Conservation (phyloP, 2,888 invertebrate species). For the Itoplectis maculator region DNA sequence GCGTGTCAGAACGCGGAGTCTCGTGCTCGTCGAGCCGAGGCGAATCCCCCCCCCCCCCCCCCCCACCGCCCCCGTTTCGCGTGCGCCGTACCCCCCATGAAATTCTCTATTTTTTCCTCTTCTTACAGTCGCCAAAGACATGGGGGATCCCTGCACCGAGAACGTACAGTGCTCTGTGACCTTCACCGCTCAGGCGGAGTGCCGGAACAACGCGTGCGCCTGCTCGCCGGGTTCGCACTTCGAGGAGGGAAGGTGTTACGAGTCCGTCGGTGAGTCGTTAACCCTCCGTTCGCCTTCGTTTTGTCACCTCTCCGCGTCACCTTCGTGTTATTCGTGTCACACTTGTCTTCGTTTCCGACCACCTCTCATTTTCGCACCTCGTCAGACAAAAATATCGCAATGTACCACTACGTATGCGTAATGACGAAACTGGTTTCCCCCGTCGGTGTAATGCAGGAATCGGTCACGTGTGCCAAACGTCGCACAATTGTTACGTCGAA, state of each 20-base stretch:
- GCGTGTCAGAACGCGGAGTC: conserved; percentile 61
- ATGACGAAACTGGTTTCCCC: neutral
- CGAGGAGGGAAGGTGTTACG: conserved; percentile 81
- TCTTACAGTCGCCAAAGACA: conserved; percentile 77
- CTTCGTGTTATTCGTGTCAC: too few species aligned
- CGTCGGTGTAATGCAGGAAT: conserved; percentile 79
- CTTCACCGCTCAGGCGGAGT: conserved; percentile 82
- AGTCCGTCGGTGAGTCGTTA: conserved; percentile 79
- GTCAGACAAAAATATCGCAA: too few species aligned
- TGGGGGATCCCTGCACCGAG: conserved; percentile 81
- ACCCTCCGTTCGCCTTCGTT: neutral
- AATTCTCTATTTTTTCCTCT: conserved; percentile 35
- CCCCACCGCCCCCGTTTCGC: neutral
- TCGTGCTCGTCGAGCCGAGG: conserved; percentile 68
- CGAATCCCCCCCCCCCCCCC: conserved; percentile 29
- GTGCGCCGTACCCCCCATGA: conserved; percentile 5
- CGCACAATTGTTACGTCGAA: conserved; percentile 81
- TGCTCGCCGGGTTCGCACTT: conserved; percentile 82
- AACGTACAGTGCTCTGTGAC: conserved; percentile 82
- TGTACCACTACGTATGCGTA: neutral
- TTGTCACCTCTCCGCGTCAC: conserved; percentile 1
- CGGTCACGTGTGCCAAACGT: conserved; percentile 79
- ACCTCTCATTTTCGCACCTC: too few species aligned
- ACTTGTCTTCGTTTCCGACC: too few species aligned
- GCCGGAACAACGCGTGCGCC: conserved; percentile 79